Conservation (phyloP, 1,140 invertebrate species). For the Potamilus streckersoni region DNA sequence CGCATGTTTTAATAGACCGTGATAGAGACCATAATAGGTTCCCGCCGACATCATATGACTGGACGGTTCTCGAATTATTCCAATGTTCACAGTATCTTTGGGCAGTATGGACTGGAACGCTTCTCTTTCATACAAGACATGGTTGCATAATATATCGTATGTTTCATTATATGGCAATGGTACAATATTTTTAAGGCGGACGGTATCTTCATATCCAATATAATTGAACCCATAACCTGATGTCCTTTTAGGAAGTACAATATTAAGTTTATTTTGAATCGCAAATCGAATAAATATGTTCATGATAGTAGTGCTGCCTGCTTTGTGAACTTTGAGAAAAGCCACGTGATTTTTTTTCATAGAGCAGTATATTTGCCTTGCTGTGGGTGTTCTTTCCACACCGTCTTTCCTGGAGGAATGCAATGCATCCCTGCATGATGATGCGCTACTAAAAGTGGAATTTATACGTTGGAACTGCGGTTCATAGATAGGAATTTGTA, state of each 20-base stretch:
- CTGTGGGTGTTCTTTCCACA: too few species aligned
- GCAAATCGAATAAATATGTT: slow-evolving; percentile 55
- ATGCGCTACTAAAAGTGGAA: too few species aligned
- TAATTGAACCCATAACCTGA: slow-evolving; percentile 29
- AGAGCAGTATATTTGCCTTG: not conserved
- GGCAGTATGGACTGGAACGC: slow-evolving; percentile 44
- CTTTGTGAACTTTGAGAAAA: slow-evolving; percentile 59
- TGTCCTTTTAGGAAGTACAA: slow-evolving; percentile 41
- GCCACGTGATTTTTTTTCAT: slow-evolving; percentile 38
- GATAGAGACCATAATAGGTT: slow-evolving; percentile 42
- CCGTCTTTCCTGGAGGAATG: too few species aligned
- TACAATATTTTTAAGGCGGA: slow-evolving; percentile 21
- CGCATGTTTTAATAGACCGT: slow-evolving; percentile 4
- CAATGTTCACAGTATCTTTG: slow-evolving; percentile 43
- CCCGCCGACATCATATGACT: slow-evolving; percentile 52
- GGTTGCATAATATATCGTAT: slow-evolving; percentile 45
- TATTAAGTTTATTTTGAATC: slow-evolving; percentile 36
- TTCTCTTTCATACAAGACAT: slow-evolving; percentile 42
- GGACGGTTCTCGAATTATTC: slow-evolving; percentile 52
- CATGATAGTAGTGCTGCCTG: slow-evolving; percentile 51
- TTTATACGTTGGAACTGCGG: too few species aligned
- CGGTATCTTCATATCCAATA: slow-evolving; percentile 26
- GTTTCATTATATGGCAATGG: slow-evolving; percentile 27
- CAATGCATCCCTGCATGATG: too few species aligned
- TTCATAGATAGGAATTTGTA: too few species aligned